These are phyloP conservation scores for Pimpla rufipes DNA, from an alignment of 2,888 invertebrate genomes.

Conservation along the genomic window DNA sequence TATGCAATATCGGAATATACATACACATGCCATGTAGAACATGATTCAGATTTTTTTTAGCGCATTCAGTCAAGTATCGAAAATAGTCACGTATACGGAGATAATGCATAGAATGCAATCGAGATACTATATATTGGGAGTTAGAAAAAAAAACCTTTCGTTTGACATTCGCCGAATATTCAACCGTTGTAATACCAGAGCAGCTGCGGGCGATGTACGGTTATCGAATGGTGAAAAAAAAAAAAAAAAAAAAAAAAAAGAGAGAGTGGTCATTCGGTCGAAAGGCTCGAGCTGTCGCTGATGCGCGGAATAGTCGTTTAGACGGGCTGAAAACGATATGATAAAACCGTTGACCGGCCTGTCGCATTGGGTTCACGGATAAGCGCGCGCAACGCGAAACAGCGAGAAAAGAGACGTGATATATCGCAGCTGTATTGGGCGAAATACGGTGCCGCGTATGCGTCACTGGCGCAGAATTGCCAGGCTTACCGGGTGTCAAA, in stretches of 20 bases:
- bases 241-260: neutral
- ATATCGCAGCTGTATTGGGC: neutral
- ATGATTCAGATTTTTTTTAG: neutral
- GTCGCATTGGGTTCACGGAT: conserved; percentile 14
- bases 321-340: conserved; percentile 17
- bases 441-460: neutral
- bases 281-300: conserved; percentile 2
- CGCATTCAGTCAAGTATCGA: neutral
- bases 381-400: neutral
- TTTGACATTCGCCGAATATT: neutral
- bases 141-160: neutral
- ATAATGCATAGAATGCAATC: neutral
- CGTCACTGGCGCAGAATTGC: conserved; percentile 5
- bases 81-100: neutral
- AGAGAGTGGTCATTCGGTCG: neutral
- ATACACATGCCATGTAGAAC: neutral
- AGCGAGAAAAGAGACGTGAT: neutral
- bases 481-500: conserved; percentile 50
- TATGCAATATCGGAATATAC: no score
- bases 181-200: neutral
- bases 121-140: neutral
- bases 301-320: neutral
- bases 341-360: conserved; percentile 15
- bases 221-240: neutral
- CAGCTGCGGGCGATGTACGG: conserved; percentile 2